Percentiles rank a stretch among this genome's conserved stretches.
Conservation (phyloP, 2,113 vertebrate genomes). For the Sphaerodactylus townsendi region DNA sequence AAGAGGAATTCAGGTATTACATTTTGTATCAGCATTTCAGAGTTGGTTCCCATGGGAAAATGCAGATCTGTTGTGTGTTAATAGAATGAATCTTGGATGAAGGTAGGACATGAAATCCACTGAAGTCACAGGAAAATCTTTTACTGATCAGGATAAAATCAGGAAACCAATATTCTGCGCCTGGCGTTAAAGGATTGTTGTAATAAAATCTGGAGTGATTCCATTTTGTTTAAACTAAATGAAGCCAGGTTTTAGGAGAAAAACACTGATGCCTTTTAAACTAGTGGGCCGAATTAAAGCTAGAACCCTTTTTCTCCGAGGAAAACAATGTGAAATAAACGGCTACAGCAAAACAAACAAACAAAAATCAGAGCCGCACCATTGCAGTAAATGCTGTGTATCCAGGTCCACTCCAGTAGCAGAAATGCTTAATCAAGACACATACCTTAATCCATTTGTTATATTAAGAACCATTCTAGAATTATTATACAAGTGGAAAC, state of each 20-base stretch:
- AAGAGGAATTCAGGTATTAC: neutral
- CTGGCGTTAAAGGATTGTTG: neutral
- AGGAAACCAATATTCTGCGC: neutral
- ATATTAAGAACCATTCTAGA: neutral
- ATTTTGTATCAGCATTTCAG: neutral
- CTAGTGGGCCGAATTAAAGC: neutral
- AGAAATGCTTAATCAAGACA: neutral
- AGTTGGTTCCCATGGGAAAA: neutral
- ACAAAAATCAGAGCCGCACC: neutral
- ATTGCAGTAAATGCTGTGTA: conserved; percentile 16
- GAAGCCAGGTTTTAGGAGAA: neutral
- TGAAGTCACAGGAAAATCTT: neutral
- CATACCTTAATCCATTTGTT: neutral
- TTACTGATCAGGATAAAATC: neutral
- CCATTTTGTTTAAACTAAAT: conserved; percentile 17
- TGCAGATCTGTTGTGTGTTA: neutral
- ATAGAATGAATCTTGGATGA: neutral
- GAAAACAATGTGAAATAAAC: neutral
- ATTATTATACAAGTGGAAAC: neutral
- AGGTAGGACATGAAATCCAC: neutral
- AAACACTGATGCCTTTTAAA: neutral
- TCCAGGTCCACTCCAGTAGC: conserved; percentile 22
- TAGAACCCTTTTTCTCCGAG: neutral
- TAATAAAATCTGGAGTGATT: conserved; percentile 3
- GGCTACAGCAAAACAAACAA: neutral